These are phyloP conservation scores for Psephotus haematonotus DNA, from an alignment of 2,113 vertebrate species.

Conservation along the genomic window DNA sequence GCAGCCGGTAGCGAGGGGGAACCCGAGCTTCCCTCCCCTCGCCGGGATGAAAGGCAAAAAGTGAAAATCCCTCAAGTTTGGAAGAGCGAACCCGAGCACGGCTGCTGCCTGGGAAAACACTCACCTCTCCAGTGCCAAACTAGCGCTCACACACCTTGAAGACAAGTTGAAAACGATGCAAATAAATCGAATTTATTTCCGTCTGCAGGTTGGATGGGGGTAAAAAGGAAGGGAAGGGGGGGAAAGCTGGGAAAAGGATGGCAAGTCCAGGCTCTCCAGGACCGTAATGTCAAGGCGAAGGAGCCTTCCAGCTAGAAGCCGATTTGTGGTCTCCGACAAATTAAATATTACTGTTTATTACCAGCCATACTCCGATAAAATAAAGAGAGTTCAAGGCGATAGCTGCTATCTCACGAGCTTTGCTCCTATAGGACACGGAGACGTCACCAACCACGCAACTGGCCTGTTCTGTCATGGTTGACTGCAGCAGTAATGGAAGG, in stretches of 20 bases:
- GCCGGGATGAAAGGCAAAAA: background rate
- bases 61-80: conserved; percentile 2
- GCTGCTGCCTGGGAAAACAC: conserved; percentile 47
- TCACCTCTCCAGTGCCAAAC: conserved; percentile 73
- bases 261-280: conserved; percentile 27
- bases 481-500: conserved; percentile 66
- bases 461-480: conserved; percentile 69
- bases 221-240: background rate
- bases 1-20: background rate
- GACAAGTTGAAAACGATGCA: conserved; percentile 58
- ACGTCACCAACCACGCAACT: conserved; percentile 80
- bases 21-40: background rate
- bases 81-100: conserved; percentile 7
- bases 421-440: conserved; percentile 81
- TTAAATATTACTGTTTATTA: conserved; percentile 83
- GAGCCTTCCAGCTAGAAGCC: conserved; percentile 66
- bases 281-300: conserved; percentile 5
- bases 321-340: conserved; percentile 76
- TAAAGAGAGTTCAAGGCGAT: conserved; percentile 77
- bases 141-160: conserved; percentile 55
- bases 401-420: conserved; percentile 76
- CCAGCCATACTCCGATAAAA: conserved; percentile 81
- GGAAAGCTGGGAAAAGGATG: background rate
- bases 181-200: conserved; percentile 64
- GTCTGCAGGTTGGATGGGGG: conserved; percentile 34